These are phyloP conservation scores for Nothoprocta pentlandii DNA, from an alignment of 2,113 vertebrate species.

Conservation along the genomic window DNA sequence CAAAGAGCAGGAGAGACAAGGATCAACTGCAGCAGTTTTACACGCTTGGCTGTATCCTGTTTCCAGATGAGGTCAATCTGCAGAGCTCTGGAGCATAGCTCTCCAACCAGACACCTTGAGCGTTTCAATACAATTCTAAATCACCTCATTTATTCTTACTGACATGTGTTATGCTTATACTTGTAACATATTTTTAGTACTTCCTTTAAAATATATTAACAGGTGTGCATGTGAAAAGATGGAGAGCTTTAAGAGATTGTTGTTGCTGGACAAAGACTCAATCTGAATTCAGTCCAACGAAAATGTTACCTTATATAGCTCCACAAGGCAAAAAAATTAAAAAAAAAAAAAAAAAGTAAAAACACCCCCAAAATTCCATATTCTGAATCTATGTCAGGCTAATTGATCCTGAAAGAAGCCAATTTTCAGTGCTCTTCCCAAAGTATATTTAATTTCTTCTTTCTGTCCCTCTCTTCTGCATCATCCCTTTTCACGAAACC, in stretches of 20 bases:
- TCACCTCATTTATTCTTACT: conserved; percentile 54
- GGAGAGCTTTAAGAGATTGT: neutral
- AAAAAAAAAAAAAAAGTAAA: neutral
- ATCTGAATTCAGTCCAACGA: conserved; percentile 28
- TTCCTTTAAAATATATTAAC: conserved; percentile 60
- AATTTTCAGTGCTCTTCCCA: neutral
- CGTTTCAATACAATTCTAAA: conserved; percentile 45
- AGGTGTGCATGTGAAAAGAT: conserved; percentile 41
- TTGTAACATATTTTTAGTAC: conserved; percentile 46
- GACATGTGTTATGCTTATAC: conserved; percentile 18
- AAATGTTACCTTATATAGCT: conserved; percentile 6
- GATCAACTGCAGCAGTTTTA: neutral
- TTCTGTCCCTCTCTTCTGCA: neutral
- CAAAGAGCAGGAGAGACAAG: neutral
- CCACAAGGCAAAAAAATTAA: neutral
- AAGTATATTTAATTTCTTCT: neutral
- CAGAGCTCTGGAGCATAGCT: neutral
- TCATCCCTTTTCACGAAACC: neutral
- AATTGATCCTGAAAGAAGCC: neutral
- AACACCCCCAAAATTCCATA: neutral
- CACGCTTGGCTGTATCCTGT: neutral
- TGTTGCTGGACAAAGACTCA: conserved; percentile 34
- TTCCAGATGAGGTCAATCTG: conserved; percentile 35
- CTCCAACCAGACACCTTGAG: neutral
- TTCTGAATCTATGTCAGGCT: neutral